These are phyloP conservation scores for Ptilorrhoa leucosticta DNA, from an alignment of 2,113 vertebrate genomes.

Conservation along the genomic window DNA sequence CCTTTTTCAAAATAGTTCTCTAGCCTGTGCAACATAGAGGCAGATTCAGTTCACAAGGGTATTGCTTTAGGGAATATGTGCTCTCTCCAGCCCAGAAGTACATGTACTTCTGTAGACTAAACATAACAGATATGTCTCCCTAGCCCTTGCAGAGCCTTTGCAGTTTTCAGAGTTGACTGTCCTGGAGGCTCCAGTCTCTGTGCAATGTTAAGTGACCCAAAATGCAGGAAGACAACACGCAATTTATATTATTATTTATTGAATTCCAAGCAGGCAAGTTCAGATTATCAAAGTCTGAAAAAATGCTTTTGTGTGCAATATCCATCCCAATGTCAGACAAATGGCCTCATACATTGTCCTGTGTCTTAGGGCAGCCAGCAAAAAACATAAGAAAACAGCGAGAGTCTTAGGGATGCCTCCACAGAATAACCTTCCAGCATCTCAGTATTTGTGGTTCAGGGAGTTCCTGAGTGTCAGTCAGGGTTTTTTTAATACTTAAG, in stretches of 20 bases:
- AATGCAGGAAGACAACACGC: not conserved
- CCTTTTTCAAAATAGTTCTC: not conserved
- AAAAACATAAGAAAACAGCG: rapidly evolving
- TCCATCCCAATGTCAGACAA: not conserved
- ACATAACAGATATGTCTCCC: not conserved
- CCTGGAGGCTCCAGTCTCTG: not conserved
- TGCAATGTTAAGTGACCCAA: not conserved
- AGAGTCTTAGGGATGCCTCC: not conserved
- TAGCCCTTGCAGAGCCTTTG: not conserved
- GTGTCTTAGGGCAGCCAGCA: not conserved
- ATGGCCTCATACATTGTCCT: not conserved
- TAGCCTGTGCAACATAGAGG: not conserved
- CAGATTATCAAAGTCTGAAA: not conserved
- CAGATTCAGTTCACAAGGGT: not conserved
- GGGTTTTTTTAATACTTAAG: not conserved
- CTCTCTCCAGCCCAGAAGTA: not conserved
- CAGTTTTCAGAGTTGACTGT: not conserved
- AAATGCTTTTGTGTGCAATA: not conserved
- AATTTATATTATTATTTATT: conserved; percentile 31
- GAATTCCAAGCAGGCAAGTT: not conserved
- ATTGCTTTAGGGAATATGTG: not conserved
- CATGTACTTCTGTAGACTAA: not conserved
- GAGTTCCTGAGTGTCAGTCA: not conserved
- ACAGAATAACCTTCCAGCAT: not conserved
- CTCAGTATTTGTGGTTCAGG: not conserved